Evolutionary conservation across 2,113 vertebrate genomes (phyloP).

Genomic region (Myocastor coypus): DNA sequence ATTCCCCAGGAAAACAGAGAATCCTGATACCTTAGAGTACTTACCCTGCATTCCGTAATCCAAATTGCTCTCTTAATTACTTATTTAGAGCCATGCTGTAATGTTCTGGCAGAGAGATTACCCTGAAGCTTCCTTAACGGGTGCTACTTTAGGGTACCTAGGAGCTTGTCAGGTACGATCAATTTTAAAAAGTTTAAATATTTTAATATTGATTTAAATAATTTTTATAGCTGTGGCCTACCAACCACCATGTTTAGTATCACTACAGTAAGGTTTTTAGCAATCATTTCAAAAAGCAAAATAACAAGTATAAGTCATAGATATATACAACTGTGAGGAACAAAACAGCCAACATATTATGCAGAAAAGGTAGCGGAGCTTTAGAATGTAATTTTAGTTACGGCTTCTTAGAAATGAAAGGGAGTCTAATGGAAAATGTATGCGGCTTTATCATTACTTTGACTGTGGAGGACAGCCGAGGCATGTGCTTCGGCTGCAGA

Average conservation of each 20-base stretch:
- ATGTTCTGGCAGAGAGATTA: slow-evolving; percentile 35
- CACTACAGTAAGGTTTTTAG: background rate
- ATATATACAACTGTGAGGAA: background rate
- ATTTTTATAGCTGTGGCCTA: background rate
- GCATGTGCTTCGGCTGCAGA: background rate
- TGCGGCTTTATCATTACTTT: background rate
- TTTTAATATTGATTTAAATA: slow-evolving; percentile 49
- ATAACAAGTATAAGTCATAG: background rate
- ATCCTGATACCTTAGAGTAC: background rate
- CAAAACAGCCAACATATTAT: slow-evolving; percentile 1
- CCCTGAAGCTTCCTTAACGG: slow-evolving; percentile 28
- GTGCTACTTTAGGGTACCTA: slow-evolving; percentile 42
- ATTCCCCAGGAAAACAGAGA: background rate
- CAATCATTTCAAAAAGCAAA: background rate
- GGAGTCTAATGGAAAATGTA: background rate
- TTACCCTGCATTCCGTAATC: background rate
- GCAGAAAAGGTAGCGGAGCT: background rate
- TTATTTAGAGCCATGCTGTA: slow-evolving; percentile 42
- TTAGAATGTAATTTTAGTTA: slow-evolving; percentile 24
- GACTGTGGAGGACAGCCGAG: background rate
- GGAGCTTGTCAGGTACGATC: background rate
- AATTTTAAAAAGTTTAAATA: background rate
- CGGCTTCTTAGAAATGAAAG: background rate
- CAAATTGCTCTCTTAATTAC: slow-evolving; percentile 19
- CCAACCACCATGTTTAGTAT: background rate